Base-by-base conservation (phyloP, 2,888 invertebrate genomes). In the Plutella xylostella region DNA sequence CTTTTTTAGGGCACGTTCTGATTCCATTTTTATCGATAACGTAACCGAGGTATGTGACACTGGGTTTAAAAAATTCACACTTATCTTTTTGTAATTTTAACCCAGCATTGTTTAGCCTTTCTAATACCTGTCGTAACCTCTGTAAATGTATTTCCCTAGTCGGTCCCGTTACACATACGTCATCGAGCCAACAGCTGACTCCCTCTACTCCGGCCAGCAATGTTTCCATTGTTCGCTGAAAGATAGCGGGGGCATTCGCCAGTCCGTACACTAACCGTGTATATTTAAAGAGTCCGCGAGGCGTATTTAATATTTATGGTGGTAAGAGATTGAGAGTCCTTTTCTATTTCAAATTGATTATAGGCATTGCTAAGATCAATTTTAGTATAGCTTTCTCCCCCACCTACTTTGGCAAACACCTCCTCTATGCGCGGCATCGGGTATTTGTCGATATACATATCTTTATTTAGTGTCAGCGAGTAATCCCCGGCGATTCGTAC, bases 231-330 rank as follows among this genome's bases (percentile, higher is more conserved):
- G 38, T 38, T 2, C 38, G 7, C 20, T 38, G 38, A 4, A 38
- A 38, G 5, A 38, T 38, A 9, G 38, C 38, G n/a, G 21, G 38
- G n/a, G 38, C 38, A 14, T 38, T 38, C 2, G 21, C 19, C 3
- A 54, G 25, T 1, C 52, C 54, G 18, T 52, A 54, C 11, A 55
- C 52, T 6, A 55, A 38, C 7, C 55, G 47, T 1, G 52, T 51
- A 44, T 53, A 56, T 38, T 44, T 49, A 45, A 51, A 56, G 9
- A 56, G 21, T 0, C 55, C 57, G 9, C n/a, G n/a, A n/a, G n/a
- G n/a, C n/a, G n/a, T 48, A 48, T 3, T 34, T 42, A 1, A 54
- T 54, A 41, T 49, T 53, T 2, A 56, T 52, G 1, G 53, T 53
- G 2, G 28, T 28, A 3, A 28, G n/a, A 12, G 9, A 9, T n/a